Percentiles rank a stretch among this genome's conserved stretches.
These are phyloP conservation scores for Sarcophaga peregrina DNA, from an alignment of 1,140 invertebrate species.

Conservation along the genomic window DNA sequence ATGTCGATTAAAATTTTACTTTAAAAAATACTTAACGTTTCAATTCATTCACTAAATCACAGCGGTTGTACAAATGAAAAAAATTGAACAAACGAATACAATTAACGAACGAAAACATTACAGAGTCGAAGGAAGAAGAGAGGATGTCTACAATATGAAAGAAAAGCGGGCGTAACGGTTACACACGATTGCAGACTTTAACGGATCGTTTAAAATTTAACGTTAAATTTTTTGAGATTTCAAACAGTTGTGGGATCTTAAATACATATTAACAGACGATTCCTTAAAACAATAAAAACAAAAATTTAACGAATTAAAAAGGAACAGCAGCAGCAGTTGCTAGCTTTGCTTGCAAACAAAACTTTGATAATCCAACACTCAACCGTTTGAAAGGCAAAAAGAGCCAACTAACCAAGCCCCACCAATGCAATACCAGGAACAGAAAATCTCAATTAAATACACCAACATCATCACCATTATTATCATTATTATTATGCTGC, in stretches of 20 bases:
- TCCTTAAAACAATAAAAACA: too few species aligned
- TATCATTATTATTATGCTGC: neutral
- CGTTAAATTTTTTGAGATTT: constrained; percentile 19
- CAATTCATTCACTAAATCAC: neutral
- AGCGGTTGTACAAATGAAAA: neutral
- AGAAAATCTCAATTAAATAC: neutral
- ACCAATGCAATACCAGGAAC: neutral
- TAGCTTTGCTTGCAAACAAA: too few species aligned
- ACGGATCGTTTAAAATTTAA: constrained; percentile 42
- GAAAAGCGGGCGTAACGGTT: constrained; percentile 41
- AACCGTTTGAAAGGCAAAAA: too few species aligned
- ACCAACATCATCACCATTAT: neutral
- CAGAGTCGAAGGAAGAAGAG: neutral
- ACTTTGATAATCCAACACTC: too few species aligned
- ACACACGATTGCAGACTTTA: constrained; percentile 42
- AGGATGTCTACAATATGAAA: neutral
- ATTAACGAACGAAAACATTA: neutral
- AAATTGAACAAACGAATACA: neutral
- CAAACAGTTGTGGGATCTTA: too few species aligned
- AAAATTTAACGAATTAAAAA: too few species aligned
- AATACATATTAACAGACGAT: too few species aligned
- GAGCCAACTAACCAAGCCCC: too few species aligned
- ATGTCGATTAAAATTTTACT: neutral
- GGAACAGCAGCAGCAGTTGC: too few species aligned
- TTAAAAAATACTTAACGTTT: neutral